phyloP scores from a whole-genome alignment of 2,888 invertebrate genomes.

The Acanthosepion esculentum region DNA sequence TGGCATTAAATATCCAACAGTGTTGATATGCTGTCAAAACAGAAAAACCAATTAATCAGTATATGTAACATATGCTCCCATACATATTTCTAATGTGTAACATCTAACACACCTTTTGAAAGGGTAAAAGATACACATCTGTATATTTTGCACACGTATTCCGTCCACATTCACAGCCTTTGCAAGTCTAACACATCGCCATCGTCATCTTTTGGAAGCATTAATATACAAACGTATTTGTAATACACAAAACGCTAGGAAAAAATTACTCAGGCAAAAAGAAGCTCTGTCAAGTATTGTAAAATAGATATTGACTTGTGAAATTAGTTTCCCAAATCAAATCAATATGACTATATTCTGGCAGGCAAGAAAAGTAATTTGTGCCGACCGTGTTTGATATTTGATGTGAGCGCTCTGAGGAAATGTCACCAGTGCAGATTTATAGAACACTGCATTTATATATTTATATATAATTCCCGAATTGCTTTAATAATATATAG shows the following conservation, averaged over 20 bases:
- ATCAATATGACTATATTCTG: background rate
- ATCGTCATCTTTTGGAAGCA: too few relatives aligned
- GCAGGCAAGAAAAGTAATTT: conserved; percentile 7
- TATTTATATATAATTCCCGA: too few relatives aligned
- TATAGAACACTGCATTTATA: too few relatives aligned
- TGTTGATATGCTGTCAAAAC: too few relatives aligned
- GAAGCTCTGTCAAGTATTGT: background rate
- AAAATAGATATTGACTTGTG: conserved; percentile 9
- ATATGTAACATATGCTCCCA: too few relatives aligned
- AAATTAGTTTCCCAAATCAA: conserved; percentile 33
- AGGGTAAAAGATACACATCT: too few relatives aligned
- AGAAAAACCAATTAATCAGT: too few relatives aligned
- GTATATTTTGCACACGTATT: background rate
- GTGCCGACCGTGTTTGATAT: background rate
- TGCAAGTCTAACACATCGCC: background rate
- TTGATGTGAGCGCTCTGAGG: background rate
- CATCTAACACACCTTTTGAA: too few relatives aligned
- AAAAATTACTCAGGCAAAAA: background rate
- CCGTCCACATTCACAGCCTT: background rate
- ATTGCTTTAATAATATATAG: too few relatives aligned
- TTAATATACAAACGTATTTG: too few relatives aligned
- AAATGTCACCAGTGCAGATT: background rate
- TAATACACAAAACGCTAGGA: background rate
- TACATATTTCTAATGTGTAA: too few relatives aligned
- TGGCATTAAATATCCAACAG: too few relatives aligned